Evolutionary conservation across 2,888 invertebrate genomes (phyloP).

Genomic region (Pardosa pseudoannulata): DNA sequence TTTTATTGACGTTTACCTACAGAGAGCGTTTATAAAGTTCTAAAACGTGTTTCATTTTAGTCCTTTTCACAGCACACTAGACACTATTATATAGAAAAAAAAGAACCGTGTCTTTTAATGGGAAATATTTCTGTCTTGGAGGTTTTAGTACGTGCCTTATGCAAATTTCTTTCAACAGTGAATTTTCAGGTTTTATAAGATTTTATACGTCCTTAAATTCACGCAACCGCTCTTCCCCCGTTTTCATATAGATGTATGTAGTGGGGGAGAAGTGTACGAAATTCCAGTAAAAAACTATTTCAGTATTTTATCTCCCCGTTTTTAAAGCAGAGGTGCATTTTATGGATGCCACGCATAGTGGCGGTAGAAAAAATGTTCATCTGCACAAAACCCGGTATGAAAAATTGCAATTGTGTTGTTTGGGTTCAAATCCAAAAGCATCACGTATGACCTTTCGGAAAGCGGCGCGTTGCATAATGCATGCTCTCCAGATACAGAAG

Average conservation of each 20-base stretch:
- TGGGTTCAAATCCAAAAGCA: conserved; percentile 41
- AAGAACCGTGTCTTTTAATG: too few species aligned
- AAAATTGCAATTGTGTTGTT: conserved; percentile 47
- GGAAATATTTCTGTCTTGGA: too few species aligned
- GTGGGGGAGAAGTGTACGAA: neutral
- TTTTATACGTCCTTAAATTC: neutral
- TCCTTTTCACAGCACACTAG: too few species aligned
- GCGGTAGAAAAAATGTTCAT: neutral
- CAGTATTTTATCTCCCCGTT: conserved; percentile 46
- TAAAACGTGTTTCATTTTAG: too few species aligned
- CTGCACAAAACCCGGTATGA: neutral
- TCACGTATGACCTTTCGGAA: conserved; percentile 50
- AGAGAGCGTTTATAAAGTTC: too few species aligned
- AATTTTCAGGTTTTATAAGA: too few species aligned
- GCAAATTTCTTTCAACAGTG: too few species aligned
- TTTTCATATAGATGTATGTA: neutral
- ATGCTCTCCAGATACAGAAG: conserved; percentile 8
- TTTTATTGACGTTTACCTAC: too few species aligned
- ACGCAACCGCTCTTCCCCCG: neutral
- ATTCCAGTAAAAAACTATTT: conserved; percentile 39
- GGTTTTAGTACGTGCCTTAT: too few species aligned
- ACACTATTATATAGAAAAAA: too few species aligned
- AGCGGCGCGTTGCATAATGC: conserved; percentile 53
- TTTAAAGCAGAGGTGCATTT: conserved; percentile 23
- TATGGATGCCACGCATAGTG: conserved; percentile 23